A percentile compares a stretch with the other conserved stretches of the same genome.
These are phyloP conservation scores for Aelia acuminata DNA, from an alignment of 2,888 invertebrate species.

Conservation along the genomic window DNA sequence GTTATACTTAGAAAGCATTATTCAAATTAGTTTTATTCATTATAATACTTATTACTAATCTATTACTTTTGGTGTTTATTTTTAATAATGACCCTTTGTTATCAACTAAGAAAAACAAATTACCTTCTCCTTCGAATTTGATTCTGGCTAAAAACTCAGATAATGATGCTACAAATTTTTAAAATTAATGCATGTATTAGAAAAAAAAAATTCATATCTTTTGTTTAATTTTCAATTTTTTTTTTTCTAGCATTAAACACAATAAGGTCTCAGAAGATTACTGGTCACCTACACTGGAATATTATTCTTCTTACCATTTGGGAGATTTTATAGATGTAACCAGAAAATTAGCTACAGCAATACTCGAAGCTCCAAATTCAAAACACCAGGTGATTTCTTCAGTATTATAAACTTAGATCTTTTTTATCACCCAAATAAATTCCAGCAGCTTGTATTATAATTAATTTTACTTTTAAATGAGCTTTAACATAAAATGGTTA, in stretches of 20 bases:
- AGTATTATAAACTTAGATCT: not conserved
- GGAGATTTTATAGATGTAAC: not conserved
- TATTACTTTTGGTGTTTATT: too few relatives aligned
- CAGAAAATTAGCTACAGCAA: not conserved
- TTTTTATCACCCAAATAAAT: not conserved
- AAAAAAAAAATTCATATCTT: not conserved
- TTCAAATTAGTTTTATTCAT: too few relatives aligned
- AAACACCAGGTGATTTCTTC: conserved; percentile 26
- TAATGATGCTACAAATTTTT: too few relatives aligned
- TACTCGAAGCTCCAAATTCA: conserved; percentile 20
- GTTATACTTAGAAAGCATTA: too few relatives aligned
- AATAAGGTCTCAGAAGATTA: not conserved
- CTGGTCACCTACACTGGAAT: not conserved
- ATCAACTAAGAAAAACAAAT: too few relatives aligned
- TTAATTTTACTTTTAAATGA: not conserved
- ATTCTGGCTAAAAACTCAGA: too few relatives aligned
- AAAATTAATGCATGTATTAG: not conserved
- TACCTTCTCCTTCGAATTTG: too few relatives aligned
- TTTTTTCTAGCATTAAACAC: conserved; percentile 5
- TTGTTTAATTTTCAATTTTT: not conserved
- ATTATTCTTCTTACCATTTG: not conserved
- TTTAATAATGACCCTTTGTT: too few relatives aligned
- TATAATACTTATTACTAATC: too few relatives aligned
- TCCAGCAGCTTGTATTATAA: not conserved
- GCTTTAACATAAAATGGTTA: not conserved